These are phyloP conservation scores for Nothura maculosa DNA, from an alignment of 2,797 vertebrate species.

Conservation along the genomic window DNA sequence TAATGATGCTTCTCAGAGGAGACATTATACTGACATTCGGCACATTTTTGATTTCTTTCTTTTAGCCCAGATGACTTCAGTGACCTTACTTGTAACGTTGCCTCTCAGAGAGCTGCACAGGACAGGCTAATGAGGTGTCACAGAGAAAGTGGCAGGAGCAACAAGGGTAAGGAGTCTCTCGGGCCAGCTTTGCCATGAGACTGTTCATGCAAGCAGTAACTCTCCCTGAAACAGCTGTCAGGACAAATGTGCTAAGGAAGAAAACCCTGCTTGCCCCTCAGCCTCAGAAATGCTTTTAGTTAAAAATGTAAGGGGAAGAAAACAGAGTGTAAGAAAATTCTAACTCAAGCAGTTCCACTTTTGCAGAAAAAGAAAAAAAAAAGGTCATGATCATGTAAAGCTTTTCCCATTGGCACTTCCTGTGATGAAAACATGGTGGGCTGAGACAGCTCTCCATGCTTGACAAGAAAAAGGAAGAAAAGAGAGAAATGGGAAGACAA, in stretches of 20 bases:
- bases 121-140: neutral
- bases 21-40: neutral
- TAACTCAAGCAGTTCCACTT: neutral
- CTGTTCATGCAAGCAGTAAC: neutral
- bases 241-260: rapidly evolving
- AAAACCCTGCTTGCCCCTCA: neutral
- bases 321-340: neutral
- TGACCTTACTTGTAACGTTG: neutral
- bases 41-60: neutral
- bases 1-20: neutral
- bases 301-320: neutral
- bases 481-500: neutral
- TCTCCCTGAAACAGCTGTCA: neutral
- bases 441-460: neutral
- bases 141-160: neutral
- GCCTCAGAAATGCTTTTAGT: neutral
- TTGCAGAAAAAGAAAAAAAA: neutral
- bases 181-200: neutral
- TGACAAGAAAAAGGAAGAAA: neutral
- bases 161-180: neutral
- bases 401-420: neutral
- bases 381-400: neutral
- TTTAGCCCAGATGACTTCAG: neutral
- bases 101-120: neutral
- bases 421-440: neutral